These are phyloP conservation scores for Molanna angustata DNA, from an alignment of 2,888 invertebrate species.

Conservation along the genomic window DNA sequence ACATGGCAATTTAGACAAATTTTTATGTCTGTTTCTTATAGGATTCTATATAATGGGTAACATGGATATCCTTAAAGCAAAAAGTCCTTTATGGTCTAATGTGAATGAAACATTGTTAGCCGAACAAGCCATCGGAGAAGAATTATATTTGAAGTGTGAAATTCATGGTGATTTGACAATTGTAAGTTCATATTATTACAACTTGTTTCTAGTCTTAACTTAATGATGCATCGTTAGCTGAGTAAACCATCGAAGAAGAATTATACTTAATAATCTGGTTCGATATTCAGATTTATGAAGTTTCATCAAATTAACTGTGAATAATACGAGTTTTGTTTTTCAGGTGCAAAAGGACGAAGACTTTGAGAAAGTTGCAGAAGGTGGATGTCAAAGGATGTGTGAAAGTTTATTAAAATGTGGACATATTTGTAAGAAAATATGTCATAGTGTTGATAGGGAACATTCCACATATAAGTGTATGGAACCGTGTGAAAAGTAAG, in stretches of 20 bases:
- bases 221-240: no score
- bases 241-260: no score
- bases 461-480: conserved; percentile 52
- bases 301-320: background rate
- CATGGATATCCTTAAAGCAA: conserved; percentile 51
- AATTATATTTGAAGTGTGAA: no score
- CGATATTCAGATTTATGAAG: no score
- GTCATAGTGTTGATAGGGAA: conserved; percentile 58
- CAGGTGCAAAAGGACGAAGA: conserved; percentile 43
- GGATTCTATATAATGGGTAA: conserved; percentile 70
- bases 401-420: conserved; percentile 54
- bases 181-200: no score
- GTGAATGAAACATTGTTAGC: background rate
- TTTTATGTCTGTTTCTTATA: conserved; percentile 31
- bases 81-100: conserved; percentile 53
- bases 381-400: conserved; percentile 61
- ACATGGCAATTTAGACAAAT: background rate
- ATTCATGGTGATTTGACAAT: no score
- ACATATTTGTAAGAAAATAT: conserved; percentile 59
- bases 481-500: conserved; percentile 51
- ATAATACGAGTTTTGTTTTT: conserved; percentile 1
- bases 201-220: no score
- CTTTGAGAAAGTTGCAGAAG: conserved; percentile 54
- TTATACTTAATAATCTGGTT: no score
- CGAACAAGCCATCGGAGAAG: no score